These are phyloP conservation scores for Daubentonia madagascariensis DNA, from an alignment of 2,113 vertebrate species.

Conservation along the genomic window DNA sequence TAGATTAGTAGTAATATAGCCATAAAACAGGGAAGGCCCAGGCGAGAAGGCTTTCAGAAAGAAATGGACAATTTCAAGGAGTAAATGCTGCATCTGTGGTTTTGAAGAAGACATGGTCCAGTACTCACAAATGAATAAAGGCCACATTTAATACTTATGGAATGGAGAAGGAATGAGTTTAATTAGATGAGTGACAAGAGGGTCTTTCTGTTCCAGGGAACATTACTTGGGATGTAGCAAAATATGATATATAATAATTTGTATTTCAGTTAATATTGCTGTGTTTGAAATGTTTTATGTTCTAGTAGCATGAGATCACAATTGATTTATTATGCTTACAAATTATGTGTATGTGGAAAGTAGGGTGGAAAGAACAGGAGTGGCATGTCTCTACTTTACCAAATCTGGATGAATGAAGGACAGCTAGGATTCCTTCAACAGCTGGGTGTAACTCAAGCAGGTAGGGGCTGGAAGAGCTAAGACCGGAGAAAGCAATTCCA, in stretches of 20 bases:
- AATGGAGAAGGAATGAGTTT: neutral
- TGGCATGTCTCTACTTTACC: neutral
- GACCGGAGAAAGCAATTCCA: neutral
- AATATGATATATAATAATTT: neutral
- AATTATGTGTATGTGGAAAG: neutral
- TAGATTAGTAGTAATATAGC: neutral
- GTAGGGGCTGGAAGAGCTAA: neutral
- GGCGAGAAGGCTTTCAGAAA: neutral
- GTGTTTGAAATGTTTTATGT: neutral
- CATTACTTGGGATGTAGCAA: neutral
- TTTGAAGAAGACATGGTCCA: neutral
- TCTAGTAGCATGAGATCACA: neutral
- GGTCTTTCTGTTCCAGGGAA: neutral
- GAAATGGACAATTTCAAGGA: neutral
- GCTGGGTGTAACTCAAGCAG: neutral
- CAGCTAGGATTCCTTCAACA: neutral
- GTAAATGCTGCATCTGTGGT: neutral
- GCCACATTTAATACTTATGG: neutral
- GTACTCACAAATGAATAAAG: neutral
- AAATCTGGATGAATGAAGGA: neutral
- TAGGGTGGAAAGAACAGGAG: neutral
- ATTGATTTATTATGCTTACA: neutral
- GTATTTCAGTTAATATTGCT: neutral
- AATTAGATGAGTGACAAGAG: neutral
- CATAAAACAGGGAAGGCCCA: rapidly evolving